Evolutionary conservation across 2,113 vertebrate genomes (phyloP).

Genomic region (Sprattus sprattus): DNA sequence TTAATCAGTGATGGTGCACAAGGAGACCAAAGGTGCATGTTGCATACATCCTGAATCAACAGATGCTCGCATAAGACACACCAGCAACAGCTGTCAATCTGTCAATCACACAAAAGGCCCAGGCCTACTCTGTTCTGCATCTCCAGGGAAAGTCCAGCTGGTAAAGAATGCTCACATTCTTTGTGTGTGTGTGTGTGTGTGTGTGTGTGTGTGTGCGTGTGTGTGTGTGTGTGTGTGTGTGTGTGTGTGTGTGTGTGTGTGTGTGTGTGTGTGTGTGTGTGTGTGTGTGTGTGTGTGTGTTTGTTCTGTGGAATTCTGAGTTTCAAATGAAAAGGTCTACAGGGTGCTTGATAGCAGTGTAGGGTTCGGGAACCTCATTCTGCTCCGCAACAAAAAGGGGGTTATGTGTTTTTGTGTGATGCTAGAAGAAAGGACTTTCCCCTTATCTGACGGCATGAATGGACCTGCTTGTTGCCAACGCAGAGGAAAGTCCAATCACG

Average conservation of each 20-base stretch:
- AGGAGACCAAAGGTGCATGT: not conserved
- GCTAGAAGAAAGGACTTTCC: not conserved
- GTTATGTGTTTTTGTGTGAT: not conserved
- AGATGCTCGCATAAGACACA: not conserved
- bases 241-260: conserved; percentile 14
- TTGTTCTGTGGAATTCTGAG: not conserved
- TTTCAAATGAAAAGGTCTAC: not conserved
- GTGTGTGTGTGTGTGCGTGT: conserved; percentile 2
- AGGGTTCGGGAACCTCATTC: conserved; percentile 1
- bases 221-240: not conserved
- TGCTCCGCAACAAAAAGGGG: not conserved
- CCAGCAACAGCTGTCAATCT: not conserved
- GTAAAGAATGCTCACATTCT: not conserved
- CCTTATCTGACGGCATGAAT: not conserved
- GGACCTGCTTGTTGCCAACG: conserved; percentile 35
- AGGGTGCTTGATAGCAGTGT: not conserved
- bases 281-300: not conserved
- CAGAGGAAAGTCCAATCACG: conserved; percentile 17
- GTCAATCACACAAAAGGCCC: not conserved
- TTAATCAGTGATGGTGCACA: not conserved
- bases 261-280: not conserved
- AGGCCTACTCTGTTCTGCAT: not conserved
- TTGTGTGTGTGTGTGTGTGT: not conserved
- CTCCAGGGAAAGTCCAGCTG: not conserved
- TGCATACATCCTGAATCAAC: not conserved